phyloP scores from a whole-genome alignment of 2,888 invertebrate genomes.

The Linnaemya tessellans region DNA sequence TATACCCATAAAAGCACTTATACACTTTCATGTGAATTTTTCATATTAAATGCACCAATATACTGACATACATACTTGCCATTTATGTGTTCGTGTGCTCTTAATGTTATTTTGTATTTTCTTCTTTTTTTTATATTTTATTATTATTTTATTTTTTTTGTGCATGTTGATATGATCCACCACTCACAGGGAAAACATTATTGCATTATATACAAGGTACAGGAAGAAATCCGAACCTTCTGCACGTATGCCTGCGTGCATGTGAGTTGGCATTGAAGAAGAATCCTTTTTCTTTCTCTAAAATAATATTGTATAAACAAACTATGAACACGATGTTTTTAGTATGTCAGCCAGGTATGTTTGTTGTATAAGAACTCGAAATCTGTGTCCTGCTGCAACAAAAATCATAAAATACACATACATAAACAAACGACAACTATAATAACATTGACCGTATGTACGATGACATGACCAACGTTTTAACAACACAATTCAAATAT shows the following conservation, averaged over 20 bases:
- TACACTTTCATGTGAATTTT: conserved; percentile 8
- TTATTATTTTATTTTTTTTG: no score
- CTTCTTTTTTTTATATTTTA: no score
- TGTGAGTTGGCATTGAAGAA: conserved; percentile 20
- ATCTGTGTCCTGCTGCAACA: conserved; percentile 23
- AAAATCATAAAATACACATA: conserved; percentile 1
- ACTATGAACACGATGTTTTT: conserved; percentile 51
- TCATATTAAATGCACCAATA: conserved; percentile 38
- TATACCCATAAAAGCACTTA: not conserved
- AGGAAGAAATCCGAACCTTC: not conserved
- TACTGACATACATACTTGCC: conserved; percentile 29
- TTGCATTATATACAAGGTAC: not conserved
- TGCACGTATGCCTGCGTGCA: not conserved
- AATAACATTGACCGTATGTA: not conserved
- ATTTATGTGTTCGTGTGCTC: conserved; percentile 22
- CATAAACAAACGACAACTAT: conserved; percentile 10
- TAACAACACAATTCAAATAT: conserved; percentile 15
- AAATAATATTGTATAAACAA: conserved; percentile 20
- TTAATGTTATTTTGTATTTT: not conserved
- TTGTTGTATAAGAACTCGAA: conserved; percentile 10
- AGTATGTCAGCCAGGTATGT: conserved; percentile 43
- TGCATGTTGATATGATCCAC: conserved; percentile 26
- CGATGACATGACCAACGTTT: conserved; percentile 38
- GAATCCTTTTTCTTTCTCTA: conserved; percentile 13
- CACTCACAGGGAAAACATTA: conserved; percentile 40